A percentile compares a stretch with the other conserved stretches of the same genome.
Conservation (phyloP, 2,797 vertebrate genomes). For the Clarias laeviceps region DNA sequence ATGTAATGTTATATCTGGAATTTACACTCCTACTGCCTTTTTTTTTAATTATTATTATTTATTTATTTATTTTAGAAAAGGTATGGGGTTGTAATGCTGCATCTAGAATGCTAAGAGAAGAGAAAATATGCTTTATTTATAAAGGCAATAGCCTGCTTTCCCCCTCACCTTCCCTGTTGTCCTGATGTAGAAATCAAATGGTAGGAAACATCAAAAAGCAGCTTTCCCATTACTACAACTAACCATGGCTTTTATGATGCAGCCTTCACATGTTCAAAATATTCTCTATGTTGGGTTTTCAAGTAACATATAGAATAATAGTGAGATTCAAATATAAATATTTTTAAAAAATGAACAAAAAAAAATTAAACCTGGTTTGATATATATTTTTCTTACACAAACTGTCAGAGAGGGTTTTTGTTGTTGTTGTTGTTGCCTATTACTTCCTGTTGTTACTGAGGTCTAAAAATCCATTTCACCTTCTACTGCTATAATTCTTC, state of each 20-base stretch:
- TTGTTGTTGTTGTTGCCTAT: conserved; percentile 20
- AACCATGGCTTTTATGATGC: conserved; percentile 18
- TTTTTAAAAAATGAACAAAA: neutral
- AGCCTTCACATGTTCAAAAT: conserved; percentile 8
- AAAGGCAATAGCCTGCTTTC: neutral
- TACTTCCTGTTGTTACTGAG: conserved; percentile 43
- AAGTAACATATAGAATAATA: neutral
- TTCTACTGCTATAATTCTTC: conserved; percentile 44
- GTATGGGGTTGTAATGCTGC: neutral
- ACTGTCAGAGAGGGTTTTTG: neutral
- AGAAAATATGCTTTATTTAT: conserved; percentile 32
- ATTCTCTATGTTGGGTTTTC: conserved; percentile 13
- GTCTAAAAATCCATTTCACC: conserved; percentile 49
- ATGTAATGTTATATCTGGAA: neutral
- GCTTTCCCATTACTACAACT: conserved; percentile 18
- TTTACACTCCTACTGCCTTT: neutral
- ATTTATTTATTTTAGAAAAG: neutral
- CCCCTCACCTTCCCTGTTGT: conserved; percentile 20
- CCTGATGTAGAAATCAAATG: conserved; percentile 34
- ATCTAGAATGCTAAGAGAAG: conserved; percentile 10
- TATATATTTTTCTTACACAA: neutral
- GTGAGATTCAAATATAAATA: neutral
- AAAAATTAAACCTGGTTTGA: neutral
- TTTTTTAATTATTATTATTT: neutral
- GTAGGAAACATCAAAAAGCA: conserved; percentile 39